Base-by-base conservation (phyloP, 2,797 vertebrate genomes). In the Hydrolagus colliei region DNA sequence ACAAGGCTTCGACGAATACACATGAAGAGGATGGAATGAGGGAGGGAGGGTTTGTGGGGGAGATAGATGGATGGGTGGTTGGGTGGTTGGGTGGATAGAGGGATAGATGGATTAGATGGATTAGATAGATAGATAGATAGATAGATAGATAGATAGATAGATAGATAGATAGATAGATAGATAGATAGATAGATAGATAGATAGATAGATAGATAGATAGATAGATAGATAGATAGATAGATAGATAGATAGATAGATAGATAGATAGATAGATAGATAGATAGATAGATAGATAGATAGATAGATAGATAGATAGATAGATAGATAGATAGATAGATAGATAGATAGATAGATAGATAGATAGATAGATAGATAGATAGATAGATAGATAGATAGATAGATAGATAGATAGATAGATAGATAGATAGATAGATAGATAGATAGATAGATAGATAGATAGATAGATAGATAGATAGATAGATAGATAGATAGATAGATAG, bases 241-340 rank as follows among this genome's bases (percentile, higher is more conserved):
- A 82, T 62, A 82, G 9, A 79, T 79, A 79, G 6, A 79, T 79
- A 79, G 6, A 79, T 79, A 79, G 6, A 79, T 79, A 79, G 6
- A 79, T 79, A 79, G 6, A 79, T 79, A 79, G 6, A 79, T 79
- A 79, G 6, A 79, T 79, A 79, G n/a, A 75, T 22, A 75, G n/a
- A 75, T 72, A 14, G 13, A n/a, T 72, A 1, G 13, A 14, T 72
- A 72, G 13, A 72, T 13, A 72, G n/a, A 72, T 72, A 72, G 27
- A 82, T 82, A 59, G 9, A 9, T 52, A 32, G 68, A 82, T 82
- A 86, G 35, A 22, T 72, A 62, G n/a, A 62, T 86, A n/a, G n/a
- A n/a, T 72, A 13, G 52, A 35, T 75, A 27, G 27, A 27, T 27
- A n/a, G n/a, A n/a, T 27, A 27, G 6, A 79, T 79, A 79, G 6